Percentiles rank a stretch among this genome's conserved stretches.
Conservation (phyloP, 2,113 vertebrate species). For the Erythrolamprus reginae region DNA sequence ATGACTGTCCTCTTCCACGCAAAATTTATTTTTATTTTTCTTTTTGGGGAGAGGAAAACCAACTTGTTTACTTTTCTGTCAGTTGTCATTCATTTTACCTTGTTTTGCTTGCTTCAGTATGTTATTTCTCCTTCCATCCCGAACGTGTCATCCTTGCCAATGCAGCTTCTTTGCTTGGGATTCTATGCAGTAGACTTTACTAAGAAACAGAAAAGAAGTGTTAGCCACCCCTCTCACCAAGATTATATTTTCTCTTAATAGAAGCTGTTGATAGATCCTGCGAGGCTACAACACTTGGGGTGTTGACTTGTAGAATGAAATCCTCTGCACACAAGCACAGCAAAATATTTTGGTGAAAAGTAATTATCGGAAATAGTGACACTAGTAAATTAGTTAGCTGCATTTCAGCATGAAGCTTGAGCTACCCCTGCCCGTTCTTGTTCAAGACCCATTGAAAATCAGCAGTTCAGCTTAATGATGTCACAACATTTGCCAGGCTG, state of each 20-base stretch:
- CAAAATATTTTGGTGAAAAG: conserved; percentile 88
- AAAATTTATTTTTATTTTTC: conserved; percentile 66
- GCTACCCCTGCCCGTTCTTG: conserved; percentile 71
- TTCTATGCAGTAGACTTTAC: conserved; percentile 66
- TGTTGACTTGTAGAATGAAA: conserved; percentile 80
- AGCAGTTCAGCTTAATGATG: conserved; percentile 75
- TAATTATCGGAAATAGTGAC: conserved; percentile 81
- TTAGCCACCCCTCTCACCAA: conserved; percentile 70
- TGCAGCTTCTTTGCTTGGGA: conserved; percentile 59
- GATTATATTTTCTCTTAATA: conserved; percentile 75
- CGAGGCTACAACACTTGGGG: conserved; percentile 68
- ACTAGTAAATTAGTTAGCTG: conserved; percentile 73
- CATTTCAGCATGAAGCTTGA: conserved; percentile 71
- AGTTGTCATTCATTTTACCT: conserved; percentile 68
- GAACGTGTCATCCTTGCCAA: conserved; percentile 67
- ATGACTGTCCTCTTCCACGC: conserved; percentile 53
- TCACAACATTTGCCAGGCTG: conserved; percentile 76
- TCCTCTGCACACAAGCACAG: conserved; percentile 75
- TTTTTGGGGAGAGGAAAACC: conserved; percentile 51
- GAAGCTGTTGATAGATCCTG: conserved; percentile 77
- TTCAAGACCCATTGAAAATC: conserved; percentile 72
- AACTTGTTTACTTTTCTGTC: conserved; percentile 66
- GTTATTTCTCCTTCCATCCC: conserved; percentile 62
- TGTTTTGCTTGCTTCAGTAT: conserved; percentile 65
- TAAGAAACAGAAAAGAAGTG: conserved; percentile 72